Evolutionary conservation across 2,113 vertebrate genomes (phyloP), one percentile per base, ranked within the genome.

Genomic region (Motacilla tschutschensis): DNA sequence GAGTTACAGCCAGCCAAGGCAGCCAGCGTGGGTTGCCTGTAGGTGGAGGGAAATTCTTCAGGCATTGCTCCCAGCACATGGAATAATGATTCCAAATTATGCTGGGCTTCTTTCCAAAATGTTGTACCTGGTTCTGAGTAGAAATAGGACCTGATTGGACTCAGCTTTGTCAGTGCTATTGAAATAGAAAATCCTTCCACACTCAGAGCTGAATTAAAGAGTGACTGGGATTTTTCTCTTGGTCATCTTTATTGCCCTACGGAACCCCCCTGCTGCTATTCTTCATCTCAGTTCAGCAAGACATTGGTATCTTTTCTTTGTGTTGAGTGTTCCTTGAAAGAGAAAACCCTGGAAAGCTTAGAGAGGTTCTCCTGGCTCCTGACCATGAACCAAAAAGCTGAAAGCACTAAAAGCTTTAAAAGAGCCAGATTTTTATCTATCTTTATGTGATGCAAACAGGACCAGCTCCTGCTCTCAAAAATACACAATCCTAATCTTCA

Each of bases 31-130:
- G 97, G 95, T 66, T 94, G 95, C 88, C 87, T 73, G 94, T 87
- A 95, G 96, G 94, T 87, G 94, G 95, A 94, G 94, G 83, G 89
- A 90, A 96, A 96, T 97, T 95, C 94, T 95, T 95, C 66, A 95
- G 94, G 89, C 93, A 93, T 57, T 79, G 91, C 86, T 95, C 88
- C 88, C 95, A 94, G 91, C 91, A 93, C 93, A 92, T 59, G 90
- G 54, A 93, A 94, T 93, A 85, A 87, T 33, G 83, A 91, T 90
- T 94, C 88, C 79, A 74, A 85, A 90, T 70, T 79, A 89, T 66
- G 53, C 43, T 54, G 87, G 88, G 88, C 85, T 48, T 43, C 17
- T 73, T 92, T 94, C 91, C 96, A 95, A 90, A 90, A 95, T 47
- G 47, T 40, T 59, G 80, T 86, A 84, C 91, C 96, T 28, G 46